phyloP scores from a whole-genome alignment of 2,797 vertebrate species.

The Epinephelus malabaricus region DNA sequence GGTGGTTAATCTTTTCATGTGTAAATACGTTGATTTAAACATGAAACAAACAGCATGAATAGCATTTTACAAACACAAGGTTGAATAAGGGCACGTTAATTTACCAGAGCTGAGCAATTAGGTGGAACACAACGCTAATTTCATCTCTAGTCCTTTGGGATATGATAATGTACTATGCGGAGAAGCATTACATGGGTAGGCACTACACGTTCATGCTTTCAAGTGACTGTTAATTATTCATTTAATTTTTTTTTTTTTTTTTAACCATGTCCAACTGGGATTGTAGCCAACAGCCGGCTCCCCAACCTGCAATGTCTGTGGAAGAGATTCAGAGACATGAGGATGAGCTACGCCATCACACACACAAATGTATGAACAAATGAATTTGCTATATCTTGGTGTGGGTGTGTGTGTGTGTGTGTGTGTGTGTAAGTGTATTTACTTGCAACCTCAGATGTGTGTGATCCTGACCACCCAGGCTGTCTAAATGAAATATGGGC shows the following conservation, averaged over 20 bases:
- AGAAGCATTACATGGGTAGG: slow-evolving; percentile 60
- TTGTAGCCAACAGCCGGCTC: slow-evolving; percentile 44
- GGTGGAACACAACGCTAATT: slow-evolving; percentile 81
- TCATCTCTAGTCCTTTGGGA: slow-evolving; percentile 78
- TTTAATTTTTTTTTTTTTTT: slow-evolving; percentile 58
- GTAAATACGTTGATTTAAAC: slow-evolving; percentile 81
- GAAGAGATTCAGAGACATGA: slow-evolving; percentile 32
- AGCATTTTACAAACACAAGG: slow-evolving; percentile 76
- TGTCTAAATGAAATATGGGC: slow-evolving; percentile 46
- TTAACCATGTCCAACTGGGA: slow-evolving; percentile 62
- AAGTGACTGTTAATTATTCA: slow-evolving; percentile 82
- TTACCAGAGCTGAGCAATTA: slow-evolving; percentile 85
- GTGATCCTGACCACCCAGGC: slow-evolving; percentile 64
- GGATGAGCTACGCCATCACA: slow-evolving; percentile 27
- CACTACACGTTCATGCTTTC: slow-evolving; percentile 69
- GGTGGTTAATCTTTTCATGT: slow-evolving; percentile 79
- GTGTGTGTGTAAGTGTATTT: slow-evolving; percentile 13
- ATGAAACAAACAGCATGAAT: slow-evolving; percentile 80
- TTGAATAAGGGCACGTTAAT: slow-evolving; percentile 82
- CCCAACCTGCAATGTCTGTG: slow-evolving; percentile 23
- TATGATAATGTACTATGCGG: slow-evolving; percentile 72
- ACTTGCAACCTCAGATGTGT: slow-evolving; percentile 14
- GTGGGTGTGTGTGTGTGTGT: slow-evolving; percentile 2
- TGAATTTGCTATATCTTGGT: not conserved
- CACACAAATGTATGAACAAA: slow-evolving; percentile 22